These are phyloP conservation scores for Tromatobia lineatoria DNA, from an alignment of 2,888 invertebrate species.

Conservation along the genomic window DNA sequence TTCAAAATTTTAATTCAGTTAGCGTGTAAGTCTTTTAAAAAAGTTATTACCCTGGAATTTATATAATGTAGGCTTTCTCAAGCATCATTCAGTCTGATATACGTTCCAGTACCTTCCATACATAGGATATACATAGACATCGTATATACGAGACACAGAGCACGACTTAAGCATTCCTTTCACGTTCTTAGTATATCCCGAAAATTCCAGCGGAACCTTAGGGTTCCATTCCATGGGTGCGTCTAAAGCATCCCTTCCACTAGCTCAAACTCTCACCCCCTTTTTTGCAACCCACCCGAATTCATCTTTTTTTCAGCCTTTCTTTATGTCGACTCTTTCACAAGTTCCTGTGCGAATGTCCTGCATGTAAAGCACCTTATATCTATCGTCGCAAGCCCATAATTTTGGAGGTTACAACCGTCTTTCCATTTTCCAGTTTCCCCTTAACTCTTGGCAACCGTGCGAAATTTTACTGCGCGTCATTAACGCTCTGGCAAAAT, in stretches of 20 bases:
- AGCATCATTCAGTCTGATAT: slow-evolving; percentile 50
- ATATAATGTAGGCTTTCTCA: slow-evolving; percentile 57
- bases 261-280: neutral
- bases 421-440: neutral
- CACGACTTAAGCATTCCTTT: slow-evolving; percentile 53
- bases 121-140: slow-evolving; percentile 19
- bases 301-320: slow-evolving; percentile 32
- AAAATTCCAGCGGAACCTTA: slow-evolving; percentile 58
- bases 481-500: slow-evolving; percentile 2
- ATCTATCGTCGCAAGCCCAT: neutral
- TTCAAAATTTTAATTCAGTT: slow-evolving; percentile 53
- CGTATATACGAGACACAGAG: slow-evolving; percentile 29
- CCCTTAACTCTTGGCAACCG: neutral
- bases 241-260: slow-evolving; percentile 10
- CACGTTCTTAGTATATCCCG: slow-evolving; percentile 54
- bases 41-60: slow-evolving; percentile 56
- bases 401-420: neutral
- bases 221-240: slow-evolving; percentile 19
- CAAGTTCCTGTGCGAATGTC: slow-evolving; percentile 24
- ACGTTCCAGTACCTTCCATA: slow-evolving; percentile 38
- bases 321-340: slow-evolving; percentile 35
- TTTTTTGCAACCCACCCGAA: slow-evolving; percentile 18
- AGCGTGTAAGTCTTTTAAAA: slow-evolving; percentile 23
- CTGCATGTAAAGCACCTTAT: slow-evolving; percentile 53
- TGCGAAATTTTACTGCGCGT: neutral